Evolutionary conservation across 2,888 invertebrate species (phyloP).

Genomic region (Ferdinandea cuprea): DNA sequence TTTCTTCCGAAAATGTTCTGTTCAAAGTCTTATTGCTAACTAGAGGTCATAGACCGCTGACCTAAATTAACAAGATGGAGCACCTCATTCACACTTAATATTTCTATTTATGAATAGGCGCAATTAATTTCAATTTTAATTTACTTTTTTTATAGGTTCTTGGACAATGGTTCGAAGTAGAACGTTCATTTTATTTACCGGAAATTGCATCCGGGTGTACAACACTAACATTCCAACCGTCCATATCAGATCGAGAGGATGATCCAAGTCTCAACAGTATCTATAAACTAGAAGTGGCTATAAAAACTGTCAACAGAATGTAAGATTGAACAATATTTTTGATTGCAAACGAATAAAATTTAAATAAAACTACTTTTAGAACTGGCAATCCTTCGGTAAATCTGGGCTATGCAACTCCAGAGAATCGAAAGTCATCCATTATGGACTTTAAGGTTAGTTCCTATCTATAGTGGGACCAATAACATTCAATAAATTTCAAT

Average conservation of each 20-base stretch:
- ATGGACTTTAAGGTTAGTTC: slow-evolving; percentile 82
- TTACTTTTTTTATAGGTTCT: slow-evolving; percentile 81
- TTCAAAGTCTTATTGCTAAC: neutral
- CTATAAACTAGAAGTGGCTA: slow-evolving; percentile 85
- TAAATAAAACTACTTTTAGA: slow-evolving; percentile 82
- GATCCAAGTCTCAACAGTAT: slow-evolving; percentile 84
- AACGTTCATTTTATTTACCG: slow-evolving; percentile 89
- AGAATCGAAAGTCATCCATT: slow-evolving; percentile 84
- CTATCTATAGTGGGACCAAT: neutral
- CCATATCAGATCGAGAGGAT: slow-evolving; percentile 77
- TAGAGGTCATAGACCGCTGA: neutral
- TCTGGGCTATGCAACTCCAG: slow-evolving; percentile 86
- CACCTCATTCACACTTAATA: neutral
- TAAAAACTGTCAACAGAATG: slow-evolving; percentile 88
- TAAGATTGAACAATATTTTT: slow-evolving; percentile 81
- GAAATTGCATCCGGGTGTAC: slow-evolving; percentile 89
- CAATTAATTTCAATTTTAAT: neutral
- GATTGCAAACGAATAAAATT: no score
- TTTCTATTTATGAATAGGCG: slow-evolving; percentile 2
- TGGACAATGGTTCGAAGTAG: slow-evolving; percentile 91
- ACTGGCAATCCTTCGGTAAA: slow-evolving; percentile 86
- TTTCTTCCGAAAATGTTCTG: neutral
- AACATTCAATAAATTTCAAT: neutral
- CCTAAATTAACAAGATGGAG: neutral
- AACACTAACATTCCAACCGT: slow-evolving; percentile 85